A percentile compares a stretch with the other conserved stretches of the same genome.
These are phyloP conservation scores for Eulemur albifrons DNA, from an alignment of 2,797 vertebrate species.

Conservation along the genomic window DNA sequence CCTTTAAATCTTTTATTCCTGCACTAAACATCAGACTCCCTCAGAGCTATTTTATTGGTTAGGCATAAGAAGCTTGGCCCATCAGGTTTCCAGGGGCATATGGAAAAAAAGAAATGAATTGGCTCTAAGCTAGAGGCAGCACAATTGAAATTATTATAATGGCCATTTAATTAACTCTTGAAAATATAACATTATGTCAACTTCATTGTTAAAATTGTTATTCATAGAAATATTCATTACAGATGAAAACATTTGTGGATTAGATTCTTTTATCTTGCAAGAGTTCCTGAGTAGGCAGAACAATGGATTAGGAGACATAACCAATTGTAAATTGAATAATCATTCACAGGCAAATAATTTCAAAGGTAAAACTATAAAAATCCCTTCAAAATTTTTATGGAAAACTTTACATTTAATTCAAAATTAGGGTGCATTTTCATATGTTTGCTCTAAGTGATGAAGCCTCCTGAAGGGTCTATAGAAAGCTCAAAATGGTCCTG, in stretches of 20 bases:
- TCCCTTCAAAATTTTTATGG: neutral
- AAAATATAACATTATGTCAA: neutral
- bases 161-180: conserved; percentile 38
- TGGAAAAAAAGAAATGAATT: neutral
- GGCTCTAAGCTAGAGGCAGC: neutral
- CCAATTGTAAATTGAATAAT: neutral
- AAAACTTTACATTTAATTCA: conserved; percentile 31
- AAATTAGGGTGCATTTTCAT: neutral
- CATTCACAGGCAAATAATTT: conserved; percentile 29
- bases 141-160: conserved; percentile 22
- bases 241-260: neutral
- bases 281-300: neutral
- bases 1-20: conserved; percentile 3
- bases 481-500: neutral
- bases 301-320: neutral
- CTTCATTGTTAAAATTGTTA: conserved; percentile 15
- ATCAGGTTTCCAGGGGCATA: neutral
- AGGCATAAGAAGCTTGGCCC: neutral
- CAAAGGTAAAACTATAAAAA: conserved; percentile 47
- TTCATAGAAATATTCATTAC: conserved; percentile 16
- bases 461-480: neutral
- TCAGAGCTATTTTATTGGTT: neutral
- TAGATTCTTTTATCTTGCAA: neutral
- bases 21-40: conserved; percentile 8
- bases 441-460: neutral